Conservation (phyloP, 1,140 invertebrate species). For the Brachionus sp. region DNA sequence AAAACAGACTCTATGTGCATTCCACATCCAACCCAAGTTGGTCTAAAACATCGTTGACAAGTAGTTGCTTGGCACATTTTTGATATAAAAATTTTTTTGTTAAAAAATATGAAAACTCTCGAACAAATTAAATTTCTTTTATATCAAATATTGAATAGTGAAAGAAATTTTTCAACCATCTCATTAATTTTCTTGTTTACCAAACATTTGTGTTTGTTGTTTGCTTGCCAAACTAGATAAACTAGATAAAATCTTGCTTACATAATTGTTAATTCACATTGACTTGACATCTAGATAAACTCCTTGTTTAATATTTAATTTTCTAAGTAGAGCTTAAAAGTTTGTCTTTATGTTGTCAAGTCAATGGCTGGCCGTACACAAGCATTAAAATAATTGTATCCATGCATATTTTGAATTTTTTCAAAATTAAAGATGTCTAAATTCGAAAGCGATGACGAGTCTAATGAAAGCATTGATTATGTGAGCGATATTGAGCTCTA, state of each 20-base stretch:
- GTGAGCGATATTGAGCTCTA: neutral
- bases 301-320: neutral
- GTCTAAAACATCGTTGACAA: conserved; percentile 20
- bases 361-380: neutral
- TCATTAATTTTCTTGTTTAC: neutral
- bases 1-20: neutral
- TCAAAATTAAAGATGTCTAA: neutral
- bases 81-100: neutral
- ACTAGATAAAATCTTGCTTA: neutral
- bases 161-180: neutral
- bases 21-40: conserved; percentile 24
- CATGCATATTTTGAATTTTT: conserved; percentile 29
- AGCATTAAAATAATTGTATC: neutral
- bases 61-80: conserved; percentile 24
- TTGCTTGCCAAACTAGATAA: neutral
- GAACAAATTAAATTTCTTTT: neutral
- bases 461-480: conserved; percentile 13
- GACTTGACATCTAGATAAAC: neutral
- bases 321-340: neutral
- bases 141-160: neutral
- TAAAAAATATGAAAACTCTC: neutral
- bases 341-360: neutral
- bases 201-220: neutral
- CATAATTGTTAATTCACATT: neutral
- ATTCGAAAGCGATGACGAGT: neutral